Base-by-base conservation (phyloP, 2,888 invertebrate species). In the Pherbina coryleti region DNA sequence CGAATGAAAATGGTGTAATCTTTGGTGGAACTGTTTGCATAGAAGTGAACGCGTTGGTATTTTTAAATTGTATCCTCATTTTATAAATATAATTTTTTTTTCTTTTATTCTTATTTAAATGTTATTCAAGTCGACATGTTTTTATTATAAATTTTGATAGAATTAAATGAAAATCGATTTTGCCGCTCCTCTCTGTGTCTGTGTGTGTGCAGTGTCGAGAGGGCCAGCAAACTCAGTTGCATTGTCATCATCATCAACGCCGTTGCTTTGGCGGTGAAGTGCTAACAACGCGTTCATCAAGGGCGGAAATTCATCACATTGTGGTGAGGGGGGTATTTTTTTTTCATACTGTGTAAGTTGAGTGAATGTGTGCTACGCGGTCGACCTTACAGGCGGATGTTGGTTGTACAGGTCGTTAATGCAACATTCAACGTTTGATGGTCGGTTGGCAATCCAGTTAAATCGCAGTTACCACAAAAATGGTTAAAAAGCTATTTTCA, bases 1-100 rank as follows among this genome's bases (percentile, higher is more conserved):
- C 92, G 90, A 93, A 93, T 86, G 90, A 91, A 90, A 93, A 93
- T 86, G 92, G 92, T 88, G 93, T 92, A 87, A 93, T 92, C 90
- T 92, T 92, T 86, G 93, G 93, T 85, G 92, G 92, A 88, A 92
- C 92, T 93, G 90, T 70, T 71, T 76, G 70, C 76, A 70, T 53
- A 76, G 77, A 78, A 78, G 73, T 76, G 78, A 79, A 79, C 75
- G 79, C 79, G 77, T 64, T 62, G 75, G 28, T 53, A 51, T 75
- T 74, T 44, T 51, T 51, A 53, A 14, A 69, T 44, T 74, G 31
- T 25, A 19, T 5, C 19, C 19, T 55, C 0, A 19, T 55, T 19
- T 55, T 55, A 2, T 55, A 19, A 2, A 7, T 51, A 37, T 69
- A n/a, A n/a, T 9, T 31, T 55, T 72, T 70, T 37, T 66, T 71